These are phyloP conservation scores for Portunus trituberculatus DNA, from an alignment of 1,140 invertebrate species.

Conservation along the genomic window DNA sequence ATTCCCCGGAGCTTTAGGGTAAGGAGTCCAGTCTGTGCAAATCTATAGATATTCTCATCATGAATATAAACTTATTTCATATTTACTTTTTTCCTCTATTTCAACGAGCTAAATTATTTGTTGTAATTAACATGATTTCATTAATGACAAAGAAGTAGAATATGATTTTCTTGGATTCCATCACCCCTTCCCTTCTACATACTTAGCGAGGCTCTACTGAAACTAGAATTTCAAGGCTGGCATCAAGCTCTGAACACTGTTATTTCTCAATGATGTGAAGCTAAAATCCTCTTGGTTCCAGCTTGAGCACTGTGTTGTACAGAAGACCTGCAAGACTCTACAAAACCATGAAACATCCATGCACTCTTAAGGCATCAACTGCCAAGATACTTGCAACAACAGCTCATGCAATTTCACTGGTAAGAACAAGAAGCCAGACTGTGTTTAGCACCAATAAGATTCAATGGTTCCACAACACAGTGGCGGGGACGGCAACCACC, in stretches of 20 bases:
- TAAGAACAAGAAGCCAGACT: slow-evolving; percentile 21
- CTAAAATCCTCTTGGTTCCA: background rate
- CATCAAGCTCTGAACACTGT: background rate
- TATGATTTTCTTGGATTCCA: background rate
- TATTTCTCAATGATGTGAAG: background rate
- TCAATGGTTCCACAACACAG: slow-evolving; percentile 20
- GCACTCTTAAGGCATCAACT: slow-evolving; percentile 10
- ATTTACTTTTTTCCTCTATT: background rate
- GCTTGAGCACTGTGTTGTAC: background rate
- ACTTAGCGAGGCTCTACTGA: background rate
- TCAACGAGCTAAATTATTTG: background rate
- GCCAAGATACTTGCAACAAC: slow-evolving; percentile 10
- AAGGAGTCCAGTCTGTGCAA: background rate
- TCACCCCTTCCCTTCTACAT: background rate
- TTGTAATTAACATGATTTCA: background rate
- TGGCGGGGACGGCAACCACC: background rate
- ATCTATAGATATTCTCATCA: background rate
- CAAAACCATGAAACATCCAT: background rate
- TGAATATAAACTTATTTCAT: background rate
- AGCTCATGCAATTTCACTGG: slow-evolving; percentile 13
- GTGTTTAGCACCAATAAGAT: slow-evolving; percentile 22
- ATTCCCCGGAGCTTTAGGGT: background rate
- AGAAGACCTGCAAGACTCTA: background rate
- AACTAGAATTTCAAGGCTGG: background rate
- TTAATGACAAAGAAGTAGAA: background rate